Evolutionary conservation across 2,113 vertebrate genomes (phyloP).

Genomic region (Rhinolophus ferrumequinum): DNA sequence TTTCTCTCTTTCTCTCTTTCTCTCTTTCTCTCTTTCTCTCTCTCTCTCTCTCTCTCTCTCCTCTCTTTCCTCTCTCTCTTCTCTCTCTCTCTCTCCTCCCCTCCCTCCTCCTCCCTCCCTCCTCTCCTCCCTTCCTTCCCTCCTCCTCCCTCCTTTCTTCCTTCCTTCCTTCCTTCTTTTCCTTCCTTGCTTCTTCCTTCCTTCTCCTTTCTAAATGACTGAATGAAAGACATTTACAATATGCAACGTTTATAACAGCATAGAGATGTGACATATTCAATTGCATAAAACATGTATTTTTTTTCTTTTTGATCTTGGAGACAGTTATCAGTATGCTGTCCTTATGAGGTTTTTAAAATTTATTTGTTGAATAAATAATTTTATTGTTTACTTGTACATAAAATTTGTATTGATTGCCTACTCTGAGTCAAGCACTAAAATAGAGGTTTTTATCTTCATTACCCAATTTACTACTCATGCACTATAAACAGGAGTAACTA

Average conservation of each 20-base stretch:
- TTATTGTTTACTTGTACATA: not conserved
- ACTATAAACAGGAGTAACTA: not conserved
- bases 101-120: too few relatives aligned
- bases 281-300: not conserved
- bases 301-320: not conserved
- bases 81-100: too few relatives aligned
- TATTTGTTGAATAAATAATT: not conserved
- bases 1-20: too few relatives aligned
- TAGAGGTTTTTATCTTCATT: not conserved
- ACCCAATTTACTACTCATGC: not conserved
- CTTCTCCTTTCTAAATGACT: too few relatives aligned
- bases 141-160: too few relatives aligned
- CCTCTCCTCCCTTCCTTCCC: too few relatives aligned
- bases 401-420: not conserved
- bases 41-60: too few relatives aligned
- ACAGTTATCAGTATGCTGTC: not conserved
- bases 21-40: too few relatives aligned
- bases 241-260: not conserved
- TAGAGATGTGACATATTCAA: too few relatives aligned
- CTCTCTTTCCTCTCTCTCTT: too few relatives aligned
- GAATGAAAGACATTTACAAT: not conserved
- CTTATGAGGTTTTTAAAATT: not conserved
- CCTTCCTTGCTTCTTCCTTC: too few relatives aligned
- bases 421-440: not conserved
- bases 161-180: too few relatives aligned